Evolutionary conservation across 2,888 invertebrate genomes (phyloP), one percentile per base, ranked within the genome.

Genomic region (Clusia tigrina): DNA sequence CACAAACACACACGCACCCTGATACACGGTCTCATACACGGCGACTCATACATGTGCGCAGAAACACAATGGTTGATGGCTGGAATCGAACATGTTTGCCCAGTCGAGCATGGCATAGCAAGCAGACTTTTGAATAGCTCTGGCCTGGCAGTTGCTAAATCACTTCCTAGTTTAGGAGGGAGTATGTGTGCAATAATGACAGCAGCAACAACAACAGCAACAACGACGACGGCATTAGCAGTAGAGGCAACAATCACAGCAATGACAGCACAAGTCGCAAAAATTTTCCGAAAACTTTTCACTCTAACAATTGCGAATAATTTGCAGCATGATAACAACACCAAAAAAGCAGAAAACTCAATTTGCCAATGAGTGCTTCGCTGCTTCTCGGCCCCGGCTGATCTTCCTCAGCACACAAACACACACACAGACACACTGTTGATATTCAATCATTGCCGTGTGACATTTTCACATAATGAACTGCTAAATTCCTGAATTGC

Each of bases 391-490:
- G n/a, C n/a, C n/a, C n/a, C n/a, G n/a, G n/a, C n/a, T n/a, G n/a
- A n/a, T 42, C 3, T n/a, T 42, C 42, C 42, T 5, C 42, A 15
- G 6, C 42, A 42, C n/a, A n/a, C n/a, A n/a, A n/a, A n/a, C n/a
- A n/a, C n/a, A n/a, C n/a, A n/a, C n/a, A n/a, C n/a, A n/a, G n/a
- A n/a, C n/a, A 3, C 42, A 22, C 22, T 20, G 48, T 3, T n/a
- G 42, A 42, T 48, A 48, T 48, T 48, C 48, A 18, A 48, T 48
- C 48, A 48, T 48, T 57, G 51, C 32, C 56, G 56, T 75, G 77
- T 77, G 76, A 76, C 76, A 77, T 78, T 76, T 78, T 74, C 78
- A 76, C 78, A 76, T 76, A 76, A 78, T 76, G 78, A 74, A 71
- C 67, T 73, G 69, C 72, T 74, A 66, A 72, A 76, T 78, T 76